These are phyloP conservation scores for Tupaia tana DNA, from an alignment of 2,113 vertebrate genomes.

Conservation along the genomic window DNA sequence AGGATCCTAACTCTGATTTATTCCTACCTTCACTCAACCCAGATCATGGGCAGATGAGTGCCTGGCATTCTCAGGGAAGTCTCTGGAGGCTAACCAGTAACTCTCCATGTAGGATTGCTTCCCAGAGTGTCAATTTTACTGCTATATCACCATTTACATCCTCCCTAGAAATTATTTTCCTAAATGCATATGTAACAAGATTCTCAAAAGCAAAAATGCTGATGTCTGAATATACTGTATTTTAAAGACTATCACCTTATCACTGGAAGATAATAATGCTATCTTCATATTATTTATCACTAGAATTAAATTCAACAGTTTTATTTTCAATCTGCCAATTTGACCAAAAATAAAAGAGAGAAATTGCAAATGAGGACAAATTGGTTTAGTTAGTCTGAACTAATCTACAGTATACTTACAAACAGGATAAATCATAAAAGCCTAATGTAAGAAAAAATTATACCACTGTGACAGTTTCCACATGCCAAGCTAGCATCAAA, in stretches of 20 bases:
- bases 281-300: not conserved
- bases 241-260: not conserved
- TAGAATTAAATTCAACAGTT: not conserved
- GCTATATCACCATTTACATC: too few species aligned
- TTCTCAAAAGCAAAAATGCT: constrained; percentile 21
- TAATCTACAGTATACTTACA: not conserved
- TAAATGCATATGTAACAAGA: constrained; percentile 16
- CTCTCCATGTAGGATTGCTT: too few species aligned
- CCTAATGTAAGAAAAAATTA: constrained; percentile 28
- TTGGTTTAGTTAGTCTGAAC: not conserved
- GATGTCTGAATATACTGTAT: not conserved
- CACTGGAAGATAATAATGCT: not conserved
- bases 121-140: too few species aligned
- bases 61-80: too few species aligned
- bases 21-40: too few species aligned
- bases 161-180: not conserved
- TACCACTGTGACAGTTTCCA: not conserved
- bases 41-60: too few species aligned
- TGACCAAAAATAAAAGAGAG: not conserved
- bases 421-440: constrained; percentile 15
- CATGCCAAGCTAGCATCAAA: not conserved
- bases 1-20: too few species aligned
- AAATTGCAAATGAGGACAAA: not conserved
- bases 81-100: too few species aligned
- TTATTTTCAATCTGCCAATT: not conserved